Evolutionary conservation across 30 jellyfish, hydroid and myxozoan genomes (phyloP), one percentile per base, ranked within the genome.

Genomic region (Aurelia sp.): DNA sequence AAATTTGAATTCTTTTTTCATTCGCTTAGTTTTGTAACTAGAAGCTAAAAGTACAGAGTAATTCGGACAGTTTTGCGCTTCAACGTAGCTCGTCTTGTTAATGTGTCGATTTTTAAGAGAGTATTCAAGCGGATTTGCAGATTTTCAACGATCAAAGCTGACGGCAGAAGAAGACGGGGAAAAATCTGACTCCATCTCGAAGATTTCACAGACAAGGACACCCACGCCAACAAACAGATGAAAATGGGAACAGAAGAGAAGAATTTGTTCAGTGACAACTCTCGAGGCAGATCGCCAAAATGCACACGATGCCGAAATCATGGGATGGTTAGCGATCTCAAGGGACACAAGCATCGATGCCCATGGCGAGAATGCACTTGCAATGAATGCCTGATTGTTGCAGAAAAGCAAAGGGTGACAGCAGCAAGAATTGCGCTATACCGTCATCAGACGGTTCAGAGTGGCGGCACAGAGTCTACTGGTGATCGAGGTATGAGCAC

Each of bases 231-330:
- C 55, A 44, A 8, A 16, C 15, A 44, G 55, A 51, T 19, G 19
- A 11, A 16, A 20, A 81, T 81, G 91, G 91, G 84, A 13, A 67
- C 91, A 7, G 91, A 67, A 52, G 91, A 47, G 13, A 81, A 35
- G 68, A 67, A 51, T 15, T 13, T 44, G 7, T 60, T 63, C 74
- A 70, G 27, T 82, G 87, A 71, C 80, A 74, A n/a, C 20, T 17
- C 19, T 48, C 97, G 96, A 16, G 94, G 95, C 13, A 76, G 97
- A 70, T 20, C 91, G 21, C 99, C 99, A 7, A 94, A 94, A 59
- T 94, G 99, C 75, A 96, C 99, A 3, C 78, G 99, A 19, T 94
- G 99, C 41, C 90, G 99, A 19, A 94, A 94, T 71, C 99, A 94
- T 74, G 99, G 99, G 13, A 62, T 88, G 88, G 92, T 89, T 51